Evolutionary conservation across 2,888 invertebrate genomes (phyloP).

Genomic region (Eupithecia subfuscata): DNA sequence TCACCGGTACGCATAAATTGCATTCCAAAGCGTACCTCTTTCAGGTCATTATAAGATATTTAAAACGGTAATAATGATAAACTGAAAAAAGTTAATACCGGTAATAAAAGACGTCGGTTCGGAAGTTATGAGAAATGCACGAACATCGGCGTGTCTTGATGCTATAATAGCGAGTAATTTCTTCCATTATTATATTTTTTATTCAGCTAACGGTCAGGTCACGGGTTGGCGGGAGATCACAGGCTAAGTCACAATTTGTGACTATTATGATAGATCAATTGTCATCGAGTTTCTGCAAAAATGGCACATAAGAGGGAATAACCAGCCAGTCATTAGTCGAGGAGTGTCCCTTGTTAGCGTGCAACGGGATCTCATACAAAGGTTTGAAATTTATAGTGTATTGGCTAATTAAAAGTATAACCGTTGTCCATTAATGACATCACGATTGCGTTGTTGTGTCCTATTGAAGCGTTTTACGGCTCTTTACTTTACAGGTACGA

Average conservation of each 20-base stretch:
- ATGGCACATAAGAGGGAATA: constrained; percentile 61
- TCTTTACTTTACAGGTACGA: constrained; percentile 2
- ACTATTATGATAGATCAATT: constrained; percentile 22
- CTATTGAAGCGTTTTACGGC: constrained; percentile 39
- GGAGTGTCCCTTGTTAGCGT: constrained; percentile 48
- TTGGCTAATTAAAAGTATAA: constrained; percentile 78
- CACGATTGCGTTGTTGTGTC: constrained; percentile 59
- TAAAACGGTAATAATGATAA: constrained; percentile 53
- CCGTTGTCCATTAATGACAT: constrained; percentile 69
- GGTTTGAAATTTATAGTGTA: constrained; percentile 79
- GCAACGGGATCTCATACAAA: constrained; percentile 76
- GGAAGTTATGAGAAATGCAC: constrained; percentile 51
- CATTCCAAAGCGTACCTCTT: constrained; percentile 53
- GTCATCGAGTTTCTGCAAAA: constrained; percentile 37
- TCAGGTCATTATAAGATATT: constrained; percentile 54
- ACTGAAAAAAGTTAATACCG: constrained; percentile 53
- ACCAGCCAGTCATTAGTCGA: constrained; percentile 70
- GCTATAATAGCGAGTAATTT: constrained; percentile 44
- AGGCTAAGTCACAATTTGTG: constrained; percentile 8
- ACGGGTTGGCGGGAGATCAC: constrained; percentile 19
- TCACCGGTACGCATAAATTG: constrained; percentile 25
- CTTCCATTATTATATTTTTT: constrained; percentile 38
- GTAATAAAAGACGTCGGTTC: constrained; percentile 54
- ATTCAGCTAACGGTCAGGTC: constrained; percentile 24
- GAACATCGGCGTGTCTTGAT: constrained; percentile 45